Evolutionary conservation across 2,888 invertebrate species (phyloP), one percentile per base, ranked within the genome.

Genomic region (Ectobius pallidus): DNA sequence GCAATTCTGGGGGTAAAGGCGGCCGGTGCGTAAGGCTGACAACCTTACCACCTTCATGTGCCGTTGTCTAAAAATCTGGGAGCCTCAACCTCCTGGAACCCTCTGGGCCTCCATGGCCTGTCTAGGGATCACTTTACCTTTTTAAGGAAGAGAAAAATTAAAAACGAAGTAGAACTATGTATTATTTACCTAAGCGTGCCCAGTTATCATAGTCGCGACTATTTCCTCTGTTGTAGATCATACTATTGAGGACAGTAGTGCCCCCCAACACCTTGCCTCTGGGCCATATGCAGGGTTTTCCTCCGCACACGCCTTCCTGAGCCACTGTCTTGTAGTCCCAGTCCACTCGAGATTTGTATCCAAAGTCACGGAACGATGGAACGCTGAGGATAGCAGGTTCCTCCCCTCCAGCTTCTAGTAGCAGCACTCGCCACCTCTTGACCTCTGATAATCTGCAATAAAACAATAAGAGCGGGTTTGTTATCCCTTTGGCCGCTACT

Each of bases 321-420:
- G 90, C 89, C 78, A 89, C 89, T 0, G 91, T 91, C 68, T 87
- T 82, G 80, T 90, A 92, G 77, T 85, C 85, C 92, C 92, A 92
- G 80, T 92, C 92, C 39, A 92, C 87, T 78, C 85, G 88, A 20
- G 89, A 89, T 1, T 85, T 80, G 69, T 85, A 88, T 1, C 90
- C 81, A 77, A 81, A 83, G 7, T 89, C 86, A 0, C 91, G 88
- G 14, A 91, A 86, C 0, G 88, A 85, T 7, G 91, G 91, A 0
- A 91, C 88, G 52, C 88, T 89, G 0, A 90, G 87, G 0, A 88
- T 86, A 42, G 88, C 85, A 0, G 90, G 90, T 79, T 91, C 90
- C 79, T 91, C 90, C 2, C 69, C 71, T 3, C 75, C 91, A 0
- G 90, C 90, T 83, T 91, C 91, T 69, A 91, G 79, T 0, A 91